A percentile compares a stretch with the other conserved stretches of the same genome.
Conservation (phyloP, 2,888 invertebrate species). For the Tinea trinotella region DNA sequence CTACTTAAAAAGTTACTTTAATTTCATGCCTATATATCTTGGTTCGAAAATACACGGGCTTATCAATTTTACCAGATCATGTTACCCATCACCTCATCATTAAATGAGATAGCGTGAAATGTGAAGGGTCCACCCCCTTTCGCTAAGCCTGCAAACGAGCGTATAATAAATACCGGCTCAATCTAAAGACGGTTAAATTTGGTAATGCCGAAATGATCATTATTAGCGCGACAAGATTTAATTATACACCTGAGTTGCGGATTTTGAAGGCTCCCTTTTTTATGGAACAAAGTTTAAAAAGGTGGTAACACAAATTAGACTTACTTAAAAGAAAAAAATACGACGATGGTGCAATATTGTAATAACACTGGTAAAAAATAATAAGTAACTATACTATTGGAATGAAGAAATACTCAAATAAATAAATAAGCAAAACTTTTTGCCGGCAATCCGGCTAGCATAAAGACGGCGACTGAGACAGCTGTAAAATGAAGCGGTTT, state of each 20-base stretch:
- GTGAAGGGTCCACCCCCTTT: constrained; percentile 10
- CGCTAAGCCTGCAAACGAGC: constrained; percentile 8
- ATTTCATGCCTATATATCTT: constrained; percentile 9
- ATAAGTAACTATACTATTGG: too few species aligned
- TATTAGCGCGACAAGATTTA: constrained; percentile 9
- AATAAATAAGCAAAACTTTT: too few species aligned
- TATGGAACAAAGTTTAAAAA: not conserved
- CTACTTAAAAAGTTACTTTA: constrained; percentile 8
- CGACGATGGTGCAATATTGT: too few species aligned
- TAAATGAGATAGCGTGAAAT: constrained; percentile 16
- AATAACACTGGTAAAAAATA: too few species aligned
- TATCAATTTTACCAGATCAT: constrained; percentile 15
- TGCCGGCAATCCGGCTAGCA: too few species aligned
- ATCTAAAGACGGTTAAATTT: not conserved
- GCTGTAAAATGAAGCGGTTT: too few species aligned
- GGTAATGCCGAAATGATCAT: not conserved
- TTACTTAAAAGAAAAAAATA: too few species aligned
- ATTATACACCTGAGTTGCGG: constrained; percentile 7
- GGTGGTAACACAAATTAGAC: too few species aligned
- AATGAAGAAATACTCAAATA: too few species aligned
- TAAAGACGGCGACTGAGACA: too few species aligned
- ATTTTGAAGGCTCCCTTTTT: not conserved
- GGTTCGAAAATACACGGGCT: not conserved
- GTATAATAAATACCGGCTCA: constrained; percentile 7
- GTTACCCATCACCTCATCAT: constrained; percentile 14